Evolutionary conservation across 2,113 vertebrate species (phyloP), one percentile per base, ranked within the genome.

Genomic region (Onychostruthus taczanowskii): DNA sequence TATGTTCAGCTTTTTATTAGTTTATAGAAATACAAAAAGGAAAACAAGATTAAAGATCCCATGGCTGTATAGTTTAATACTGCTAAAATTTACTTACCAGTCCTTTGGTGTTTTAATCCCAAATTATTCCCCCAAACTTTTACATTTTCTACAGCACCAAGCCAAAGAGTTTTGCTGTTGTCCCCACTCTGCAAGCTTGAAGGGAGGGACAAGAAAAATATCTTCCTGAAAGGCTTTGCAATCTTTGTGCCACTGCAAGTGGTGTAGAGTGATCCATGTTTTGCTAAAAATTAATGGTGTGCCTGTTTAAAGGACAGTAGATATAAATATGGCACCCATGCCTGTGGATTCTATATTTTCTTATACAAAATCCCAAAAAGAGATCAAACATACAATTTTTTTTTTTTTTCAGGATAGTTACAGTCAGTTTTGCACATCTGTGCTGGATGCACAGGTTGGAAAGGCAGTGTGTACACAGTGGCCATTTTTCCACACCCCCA

Each of bases 231-330:
- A 77, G 17, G 7, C 49, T 90, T 47, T 86, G 47, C 19, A 44
- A 31, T 58, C 47, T 74, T 55, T 70, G 33, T 31, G 41, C 43
- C 3, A 1, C 47, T 86, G 37, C 16, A 52, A 43, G 11, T 14
- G 4, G 30, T 10, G 7, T 8, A 11, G 44, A 52, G 8, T 1
- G 4, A 70, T 8, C 6, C 11, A 27, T 0, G 1, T 59, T 69
- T 77, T 52, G 13, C 47, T 64, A 77, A 78, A 73, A 80, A 52
- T 39, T 39, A 78, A 83, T 9, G 4, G 4, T 30, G 9, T 74
- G 47, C 19, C 47, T 43, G 94, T 49, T 75, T 75, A 87, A 86
- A 52, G 44, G 13, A 55, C 1, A 2, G 33, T 44, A 33, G 28
- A 37, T 9, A 77, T 61, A 92, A 79, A 75, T 11, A 73, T 0